Conservation (phyloP, 2,113 vertebrate species). For the Fukomys damarensis region DNA sequence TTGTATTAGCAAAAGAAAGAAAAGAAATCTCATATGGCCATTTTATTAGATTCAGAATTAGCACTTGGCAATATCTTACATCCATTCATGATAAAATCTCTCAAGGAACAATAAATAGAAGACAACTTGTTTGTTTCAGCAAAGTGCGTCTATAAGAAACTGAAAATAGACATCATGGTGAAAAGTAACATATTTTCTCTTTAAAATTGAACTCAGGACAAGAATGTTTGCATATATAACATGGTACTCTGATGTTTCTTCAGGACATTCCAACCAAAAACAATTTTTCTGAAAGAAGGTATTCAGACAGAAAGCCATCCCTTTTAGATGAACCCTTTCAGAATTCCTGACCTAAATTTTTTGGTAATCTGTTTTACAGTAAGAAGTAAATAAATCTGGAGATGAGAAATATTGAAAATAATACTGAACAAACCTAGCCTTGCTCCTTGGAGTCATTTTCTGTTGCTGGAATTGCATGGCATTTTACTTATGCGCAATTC, state of each 20-base stretch:
- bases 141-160: not conserved
- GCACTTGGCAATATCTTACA: not conserved
- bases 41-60: not conserved
- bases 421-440: not conserved
- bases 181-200: not conserved
- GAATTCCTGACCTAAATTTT: not conserved
- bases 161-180: not conserved
- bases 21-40: not conserved
- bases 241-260: not conserved
- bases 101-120: not conserved
- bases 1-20: not conserved
- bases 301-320: not conserved
- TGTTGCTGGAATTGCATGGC: no score
- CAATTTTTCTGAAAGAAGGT: not conserved
- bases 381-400: not conserved
- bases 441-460: not conserved
- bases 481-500: not conserved
- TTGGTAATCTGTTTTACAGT: not conserved
- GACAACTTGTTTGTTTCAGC: not conserved
- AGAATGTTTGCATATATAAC: not conserved
- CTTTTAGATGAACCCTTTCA: not conserved
- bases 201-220: not conserved
- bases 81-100: not conserved
- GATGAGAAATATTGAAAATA: not conserved
- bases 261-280: not conserved